phyloP scores from a whole-genome alignment of 2,113 vertebrate genomes.

The Pomatostomus ruficeps region DNA sequence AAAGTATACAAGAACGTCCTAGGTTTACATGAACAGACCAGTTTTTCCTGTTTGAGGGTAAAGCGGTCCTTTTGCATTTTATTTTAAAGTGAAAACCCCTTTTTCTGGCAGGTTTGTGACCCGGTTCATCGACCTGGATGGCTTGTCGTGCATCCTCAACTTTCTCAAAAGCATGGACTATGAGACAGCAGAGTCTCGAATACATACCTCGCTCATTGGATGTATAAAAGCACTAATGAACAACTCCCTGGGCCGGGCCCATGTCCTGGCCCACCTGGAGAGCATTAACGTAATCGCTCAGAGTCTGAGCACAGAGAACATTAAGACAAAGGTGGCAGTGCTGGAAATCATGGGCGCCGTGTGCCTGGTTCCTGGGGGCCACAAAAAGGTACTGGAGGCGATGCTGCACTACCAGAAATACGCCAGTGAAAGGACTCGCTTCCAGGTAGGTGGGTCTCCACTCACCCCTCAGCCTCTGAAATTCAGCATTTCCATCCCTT shows the following conservation, averaged over 20 bases:
- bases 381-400: conserved; percentile 94
- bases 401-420: conserved; percentile 99
- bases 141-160: conserved; percentile 94
- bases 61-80: background rate
- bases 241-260: conserved; percentile 96
- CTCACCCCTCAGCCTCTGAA: background rate
- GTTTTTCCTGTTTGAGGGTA: background rate
- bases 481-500: background rate
- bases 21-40: background rate
- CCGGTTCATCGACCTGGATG: conserved; percentile 96
- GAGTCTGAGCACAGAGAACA: conserved; percentile 96
- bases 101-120: conserved; percentile 88
- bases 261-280: conserved; percentile 93
- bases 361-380: conserved; percentile 95
- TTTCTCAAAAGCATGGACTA: conserved; percentile 99
- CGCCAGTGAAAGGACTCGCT: conserved; percentile 91
- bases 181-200: conserved; percentile 94
- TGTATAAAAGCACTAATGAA: conserved; percentile 99
- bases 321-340: conserved; percentile 98
- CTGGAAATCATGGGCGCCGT: conserved; percentile 99
- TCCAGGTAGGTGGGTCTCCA: conserved; percentile 81
- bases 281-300: conserved; percentile 98
- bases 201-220: conserved; percentile 98
- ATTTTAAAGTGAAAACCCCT: background rate
- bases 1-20: background rate